Percentiles rank a stretch among this genome's conserved stretches.
These are phyloP conservation scores for Recurvirostra avosetta DNA, from an alignment of 2,113 vertebrate species.

Conservation along the genomic window DNA sequence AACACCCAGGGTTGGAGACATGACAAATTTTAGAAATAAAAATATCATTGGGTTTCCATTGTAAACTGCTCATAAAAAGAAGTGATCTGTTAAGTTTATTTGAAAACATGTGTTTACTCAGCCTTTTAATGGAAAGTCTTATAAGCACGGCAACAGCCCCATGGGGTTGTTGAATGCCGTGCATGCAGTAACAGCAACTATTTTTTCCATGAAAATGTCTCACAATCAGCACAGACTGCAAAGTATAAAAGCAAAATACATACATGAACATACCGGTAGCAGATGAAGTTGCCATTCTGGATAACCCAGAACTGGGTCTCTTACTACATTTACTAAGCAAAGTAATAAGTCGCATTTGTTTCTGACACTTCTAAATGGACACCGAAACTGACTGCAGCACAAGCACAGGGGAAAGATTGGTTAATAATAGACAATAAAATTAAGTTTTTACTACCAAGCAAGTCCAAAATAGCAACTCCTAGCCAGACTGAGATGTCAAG, in stretches of 20 bases:
- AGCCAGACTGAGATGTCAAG: neutral
- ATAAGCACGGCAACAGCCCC: neutral
- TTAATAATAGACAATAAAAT: neutral
- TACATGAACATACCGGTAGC: neutral
- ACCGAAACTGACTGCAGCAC: neutral
- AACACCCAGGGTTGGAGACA: neutral
- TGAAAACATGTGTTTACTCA: neutral
- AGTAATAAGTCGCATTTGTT: neutral
- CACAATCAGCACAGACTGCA: neutral
- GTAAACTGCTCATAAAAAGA: neutral
- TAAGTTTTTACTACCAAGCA: neutral
- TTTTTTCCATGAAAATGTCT: neutral
- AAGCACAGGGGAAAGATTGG: neutral
- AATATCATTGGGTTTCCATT: neutral
- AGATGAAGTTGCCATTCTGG: neutral
- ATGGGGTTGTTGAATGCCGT: neutral
- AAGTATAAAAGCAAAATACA: neutral
- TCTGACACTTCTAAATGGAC: neutral
- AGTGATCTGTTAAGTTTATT: neutral
- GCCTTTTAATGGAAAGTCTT: neutral
- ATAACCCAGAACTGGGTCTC: neutral
- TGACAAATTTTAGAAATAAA: neutral
- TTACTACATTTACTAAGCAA: neutral
- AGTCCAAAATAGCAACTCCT: neutral
- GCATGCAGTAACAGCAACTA: neutral